Evolutionary conservation across 2,113 vertebrate genomes (phyloP).

Genomic region (Plestiodon gilberti): DNA sequence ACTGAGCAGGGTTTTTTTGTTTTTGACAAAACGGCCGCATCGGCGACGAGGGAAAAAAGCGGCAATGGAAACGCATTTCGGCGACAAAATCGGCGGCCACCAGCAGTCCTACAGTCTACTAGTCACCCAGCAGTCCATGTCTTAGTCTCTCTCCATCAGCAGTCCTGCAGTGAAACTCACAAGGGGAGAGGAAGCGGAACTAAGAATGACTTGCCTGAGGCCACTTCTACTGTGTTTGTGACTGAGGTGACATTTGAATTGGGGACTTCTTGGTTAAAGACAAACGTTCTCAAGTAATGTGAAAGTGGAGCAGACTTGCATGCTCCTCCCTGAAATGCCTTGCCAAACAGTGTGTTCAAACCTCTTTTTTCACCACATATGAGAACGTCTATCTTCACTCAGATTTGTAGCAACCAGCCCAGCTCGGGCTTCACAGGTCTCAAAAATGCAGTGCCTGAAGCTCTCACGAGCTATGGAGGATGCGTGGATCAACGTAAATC

Average conservation of each 20-base stretch:
- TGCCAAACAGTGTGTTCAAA: not conserved
- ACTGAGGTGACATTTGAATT: not conserved
- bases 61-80: too few species aligned
- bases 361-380: not conserved
- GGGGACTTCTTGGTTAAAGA: not conserved
- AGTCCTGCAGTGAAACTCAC: too few species aligned
- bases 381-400: too few species aligned
- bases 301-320: not conserved
- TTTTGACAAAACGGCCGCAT: too few species aligned
- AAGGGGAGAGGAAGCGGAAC: too few species aligned
- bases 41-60: too few species aligned
- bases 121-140: too few species aligned
- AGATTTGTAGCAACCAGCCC: not conserved
- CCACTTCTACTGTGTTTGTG: not conserved
- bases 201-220: too few species aligned
- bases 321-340: not conserved
- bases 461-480: not conserved
- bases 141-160: too few species aligned
- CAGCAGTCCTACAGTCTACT: too few species aligned
- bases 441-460: constrained; percentile 16
- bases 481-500: constrained; percentile 22
- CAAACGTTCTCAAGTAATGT: not conserved
- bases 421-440: not conserved
- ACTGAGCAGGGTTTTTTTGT: too few species aligned
- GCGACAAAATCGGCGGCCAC: too few species aligned